Conservation (phyloP, 1,140 invertebrate species). For the Hyposmocoma kahamanoa region DNA sequence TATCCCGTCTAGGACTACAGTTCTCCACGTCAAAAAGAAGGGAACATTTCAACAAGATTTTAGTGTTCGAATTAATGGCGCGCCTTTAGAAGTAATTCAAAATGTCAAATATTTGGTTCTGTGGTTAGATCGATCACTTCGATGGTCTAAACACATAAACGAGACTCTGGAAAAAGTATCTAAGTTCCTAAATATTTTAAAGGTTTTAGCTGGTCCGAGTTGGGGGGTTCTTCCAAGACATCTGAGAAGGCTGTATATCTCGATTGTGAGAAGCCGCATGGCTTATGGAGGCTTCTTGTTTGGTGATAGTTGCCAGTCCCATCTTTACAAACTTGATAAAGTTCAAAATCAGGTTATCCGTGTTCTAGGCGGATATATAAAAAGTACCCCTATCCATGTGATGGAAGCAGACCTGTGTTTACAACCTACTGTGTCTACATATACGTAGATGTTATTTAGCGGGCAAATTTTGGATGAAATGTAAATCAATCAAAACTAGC, state of each 20-base stretch:
- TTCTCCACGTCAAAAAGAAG: too few relatives aligned
- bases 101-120: slow-evolving; percentile 1
- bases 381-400: slow-evolving; percentile 1
- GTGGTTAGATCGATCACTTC: neutral
- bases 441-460: too few relatives aligned
- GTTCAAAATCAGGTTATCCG: neutral
- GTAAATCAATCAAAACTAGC: too few relatives aligned
- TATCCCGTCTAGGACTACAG: too few relatives aligned
- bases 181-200: slow-evolving; percentile 1
- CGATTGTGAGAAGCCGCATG: neutral
- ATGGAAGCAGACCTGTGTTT: too few relatives aligned
- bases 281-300: neutral
- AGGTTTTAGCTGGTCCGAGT: neutral
- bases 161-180: neutral
- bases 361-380: neutral
- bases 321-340: neutral
- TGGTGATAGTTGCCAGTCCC: neutral
- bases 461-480: too few relatives aligned
- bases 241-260: neutral
- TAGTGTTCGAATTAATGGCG: too few relatives aligned
- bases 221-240: neutral
- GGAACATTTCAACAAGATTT: too few relatives aligned
- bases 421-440: too few relatives aligned
- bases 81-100: neutral
- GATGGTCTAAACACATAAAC: neutral